Conservation (phyloP, 2,113 vertebrate species). For the Forbesichthys agassizii region DNA sequence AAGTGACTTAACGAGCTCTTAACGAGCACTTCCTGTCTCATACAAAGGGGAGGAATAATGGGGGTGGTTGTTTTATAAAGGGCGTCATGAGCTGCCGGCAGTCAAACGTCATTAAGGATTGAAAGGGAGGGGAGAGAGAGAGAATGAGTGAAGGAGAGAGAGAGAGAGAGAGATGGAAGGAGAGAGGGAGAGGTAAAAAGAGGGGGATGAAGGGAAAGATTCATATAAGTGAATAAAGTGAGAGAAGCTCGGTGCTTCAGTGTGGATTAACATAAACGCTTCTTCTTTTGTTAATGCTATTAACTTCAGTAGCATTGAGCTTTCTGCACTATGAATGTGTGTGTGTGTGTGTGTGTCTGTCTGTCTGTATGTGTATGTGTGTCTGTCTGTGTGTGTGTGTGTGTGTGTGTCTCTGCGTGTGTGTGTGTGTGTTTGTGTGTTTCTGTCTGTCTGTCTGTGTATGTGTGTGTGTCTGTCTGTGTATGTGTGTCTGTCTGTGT, state of each 20-base stretch:
- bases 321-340: no score
- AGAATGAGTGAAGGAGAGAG: constrained; percentile 15
- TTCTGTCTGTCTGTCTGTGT: no score
- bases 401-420: no score
- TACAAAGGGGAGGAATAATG: constrained; percentile 41
- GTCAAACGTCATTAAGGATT: constrained; percentile 28
- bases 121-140: background rate
- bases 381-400: no score
- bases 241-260: constrained; percentile 1
- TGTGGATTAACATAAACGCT: constrained; percentile 46
- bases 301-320: constrained; percentile 50
- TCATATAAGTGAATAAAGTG: background rate
- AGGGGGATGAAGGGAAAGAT: background rate
- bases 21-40: constrained; percentile 52
- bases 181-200: background rate
- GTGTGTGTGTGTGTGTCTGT: no score
- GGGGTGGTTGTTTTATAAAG: constrained; percentile 52
- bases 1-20: constrained; percentile 57
- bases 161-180: background rate
- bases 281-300: constrained; percentile 48
- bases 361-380: no score
- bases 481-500: no score
- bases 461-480: no score
- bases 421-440: no score
- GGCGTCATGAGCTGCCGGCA: constrained; percentile 41